Evolutionary conservation across 2,797 vertebrate species (phyloP).

Genomic region (Varecia variegata): DNA sequence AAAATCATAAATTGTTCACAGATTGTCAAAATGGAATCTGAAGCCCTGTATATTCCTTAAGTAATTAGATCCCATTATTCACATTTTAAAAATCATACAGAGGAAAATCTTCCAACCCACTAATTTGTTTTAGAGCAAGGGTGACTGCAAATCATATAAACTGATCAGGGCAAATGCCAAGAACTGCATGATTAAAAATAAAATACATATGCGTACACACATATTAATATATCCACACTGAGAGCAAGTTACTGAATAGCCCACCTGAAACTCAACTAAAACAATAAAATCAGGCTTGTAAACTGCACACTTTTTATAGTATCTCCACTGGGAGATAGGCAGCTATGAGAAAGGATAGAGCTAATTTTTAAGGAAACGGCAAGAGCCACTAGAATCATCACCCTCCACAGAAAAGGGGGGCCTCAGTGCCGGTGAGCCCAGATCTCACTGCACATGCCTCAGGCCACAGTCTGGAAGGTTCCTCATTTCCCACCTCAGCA

Average conservation of each 20-base stretch:
- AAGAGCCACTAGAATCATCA: background rate
- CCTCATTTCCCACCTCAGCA: background rate
- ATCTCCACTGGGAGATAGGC: background rate
- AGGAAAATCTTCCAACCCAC: background rate
- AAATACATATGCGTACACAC: background rate
- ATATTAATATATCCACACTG: no score
- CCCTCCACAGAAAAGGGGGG: background rate
- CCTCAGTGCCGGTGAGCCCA: no score
- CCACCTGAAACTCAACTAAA: background rate
- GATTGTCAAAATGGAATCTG: background rate
- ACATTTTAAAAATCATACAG: background rate
- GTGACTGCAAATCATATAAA: background rate
- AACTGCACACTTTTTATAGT: background rate
- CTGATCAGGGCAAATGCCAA: background rate
- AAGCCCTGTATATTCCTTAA: background rate
- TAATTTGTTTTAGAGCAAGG: background rate
- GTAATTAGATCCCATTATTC: background rate
- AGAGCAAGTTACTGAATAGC: background rate
- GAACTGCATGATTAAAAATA: background rate
- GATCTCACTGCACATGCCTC: rapidly evolving
- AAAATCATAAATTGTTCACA: background rate
- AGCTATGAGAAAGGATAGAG: background rate
- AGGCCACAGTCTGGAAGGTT: no score
- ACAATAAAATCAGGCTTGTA: background rate
- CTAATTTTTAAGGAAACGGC: background rate